Evolutionary conservation across 2,113 vertebrate genomes (phyloP), one percentile per base, ranked within the genome.

Genomic region (Sylvia atricapilla): DNA sequence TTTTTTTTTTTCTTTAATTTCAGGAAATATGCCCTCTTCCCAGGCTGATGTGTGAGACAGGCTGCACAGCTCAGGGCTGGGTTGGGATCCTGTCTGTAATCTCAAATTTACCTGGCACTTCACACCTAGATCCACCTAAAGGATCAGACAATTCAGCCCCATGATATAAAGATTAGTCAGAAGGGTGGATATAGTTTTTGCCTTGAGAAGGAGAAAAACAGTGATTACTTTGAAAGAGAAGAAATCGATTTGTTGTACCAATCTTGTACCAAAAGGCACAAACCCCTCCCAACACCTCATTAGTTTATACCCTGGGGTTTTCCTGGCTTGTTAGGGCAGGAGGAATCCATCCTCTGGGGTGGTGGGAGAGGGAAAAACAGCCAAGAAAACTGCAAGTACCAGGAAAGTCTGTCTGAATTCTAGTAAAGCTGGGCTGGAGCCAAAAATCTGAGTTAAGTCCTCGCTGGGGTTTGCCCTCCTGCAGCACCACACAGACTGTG

Each of bases 401-500:
- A 39, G 53, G 33, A 62, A 64, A 73, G 1, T 27, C 35, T 79
- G 35, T 4, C 28, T 93, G 20, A 68, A 46, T 39, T 20, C 35
- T 15, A 25, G 23, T 3, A 50, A 33, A 53, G 11, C 20, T 84
- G 56, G 14, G 20, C 52, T 60, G 70, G 35, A 88, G 56, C n/a
- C 67, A 75, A 63, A 78, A 49, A 18, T 10, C 64, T 25, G 68
- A 63, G 3, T 43, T 70, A 63, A 91, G 5, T 19, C 8, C 16
- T 37, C 9, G 0, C 9, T n/a, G 31, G 33, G 13, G 2, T 75
- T 82, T 82, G 58, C 39, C 28, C 13, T 75, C 44, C 52, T 1
- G 2, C 12, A 67, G 44, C 67, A 66, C 11, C 15, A 1, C 12
- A 30, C 0, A 1, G 37, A 23, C 35, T 6, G 0, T 5, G 23